These are phyloP conservation scores for Dicrurus megarhynchus DNA, from an alignment of 2,113 vertebrate genomes.

Conservation along the genomic window DNA sequence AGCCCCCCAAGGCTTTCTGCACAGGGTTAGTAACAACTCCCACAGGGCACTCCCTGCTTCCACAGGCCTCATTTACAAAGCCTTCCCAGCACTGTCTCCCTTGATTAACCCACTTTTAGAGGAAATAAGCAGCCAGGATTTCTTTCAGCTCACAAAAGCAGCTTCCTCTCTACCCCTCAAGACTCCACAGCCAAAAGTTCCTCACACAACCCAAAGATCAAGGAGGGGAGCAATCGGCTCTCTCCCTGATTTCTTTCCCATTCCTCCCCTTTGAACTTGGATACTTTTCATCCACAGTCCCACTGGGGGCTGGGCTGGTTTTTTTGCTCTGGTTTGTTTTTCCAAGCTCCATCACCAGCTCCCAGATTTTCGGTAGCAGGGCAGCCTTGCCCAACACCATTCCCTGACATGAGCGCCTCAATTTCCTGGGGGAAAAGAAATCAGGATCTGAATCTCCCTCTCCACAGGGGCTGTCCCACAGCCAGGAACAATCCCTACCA, in stretches of 20 bases:
- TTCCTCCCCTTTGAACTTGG: background rate
- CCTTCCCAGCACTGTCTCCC: background rate
- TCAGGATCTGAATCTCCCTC: background rate
- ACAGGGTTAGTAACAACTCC: background rate
- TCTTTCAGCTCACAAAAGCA: background rate
- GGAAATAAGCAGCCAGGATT: background rate
- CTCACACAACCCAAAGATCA: background rate
- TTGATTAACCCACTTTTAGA: background rate
- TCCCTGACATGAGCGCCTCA: background rate
- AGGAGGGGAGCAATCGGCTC: background rate
- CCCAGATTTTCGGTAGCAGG: background rate
- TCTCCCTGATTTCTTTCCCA: background rate
- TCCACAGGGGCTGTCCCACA: background rate
- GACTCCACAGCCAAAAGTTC: rapidly evolving
- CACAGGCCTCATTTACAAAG: background rate
- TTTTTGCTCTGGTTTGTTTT: background rate
- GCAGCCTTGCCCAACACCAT: background rate
- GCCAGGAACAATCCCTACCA: background rate
- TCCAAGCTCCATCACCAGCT: background rate
- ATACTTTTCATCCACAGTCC: background rate
- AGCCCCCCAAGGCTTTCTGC: background rate
- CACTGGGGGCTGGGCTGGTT: rapidly evolving
- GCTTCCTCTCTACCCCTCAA: background rate
- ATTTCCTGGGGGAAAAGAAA: background rate
- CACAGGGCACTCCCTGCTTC: background rate